phyloP scores from a whole-genome alignment of 2,113 vertebrate genomes.

The Dromas ardeola region DNA sequence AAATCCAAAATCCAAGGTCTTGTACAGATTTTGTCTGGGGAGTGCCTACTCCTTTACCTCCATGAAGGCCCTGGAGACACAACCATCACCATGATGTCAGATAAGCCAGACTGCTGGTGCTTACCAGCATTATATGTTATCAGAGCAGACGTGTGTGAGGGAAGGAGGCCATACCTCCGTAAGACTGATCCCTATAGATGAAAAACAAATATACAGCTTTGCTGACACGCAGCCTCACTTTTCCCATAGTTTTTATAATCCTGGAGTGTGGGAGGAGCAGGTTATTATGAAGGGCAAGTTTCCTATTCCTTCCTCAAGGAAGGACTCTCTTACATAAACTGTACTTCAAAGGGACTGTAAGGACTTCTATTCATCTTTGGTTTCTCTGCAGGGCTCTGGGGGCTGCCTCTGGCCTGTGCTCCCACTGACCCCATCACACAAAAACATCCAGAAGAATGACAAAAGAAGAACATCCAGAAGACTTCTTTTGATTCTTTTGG shows the following conservation, averaged over 20 bases:
- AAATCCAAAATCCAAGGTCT: not conserved
- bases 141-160: not conserved
- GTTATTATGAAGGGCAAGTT: not conserved
- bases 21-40: not conserved
- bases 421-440: fast-evolving
- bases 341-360: not conserved
- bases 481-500: not conserved
- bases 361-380: not conserved
- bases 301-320: not conserved
- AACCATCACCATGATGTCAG: not conserved
- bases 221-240: not conserved
- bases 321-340: not conserved
- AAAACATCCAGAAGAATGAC: not conserved
- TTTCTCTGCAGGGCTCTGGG: not conserved
- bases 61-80: not conserved
- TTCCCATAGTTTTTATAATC: not conserved
- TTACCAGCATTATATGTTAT: not conserved
- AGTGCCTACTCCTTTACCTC: not conserved
- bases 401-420: fast-evolving
- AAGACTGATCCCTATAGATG: not conserved
- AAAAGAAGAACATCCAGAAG: not conserved
- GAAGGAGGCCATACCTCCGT: not conserved
- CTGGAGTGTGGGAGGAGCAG: not conserved
- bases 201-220: not conserved
- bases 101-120: not conserved